Percentiles rank a stretch among this genome's conserved stretches.
Evolutionary conservation across 2,113 vertebrate genomes (phyloP).

Genomic region (Grammatotria lemairii): DNA sequence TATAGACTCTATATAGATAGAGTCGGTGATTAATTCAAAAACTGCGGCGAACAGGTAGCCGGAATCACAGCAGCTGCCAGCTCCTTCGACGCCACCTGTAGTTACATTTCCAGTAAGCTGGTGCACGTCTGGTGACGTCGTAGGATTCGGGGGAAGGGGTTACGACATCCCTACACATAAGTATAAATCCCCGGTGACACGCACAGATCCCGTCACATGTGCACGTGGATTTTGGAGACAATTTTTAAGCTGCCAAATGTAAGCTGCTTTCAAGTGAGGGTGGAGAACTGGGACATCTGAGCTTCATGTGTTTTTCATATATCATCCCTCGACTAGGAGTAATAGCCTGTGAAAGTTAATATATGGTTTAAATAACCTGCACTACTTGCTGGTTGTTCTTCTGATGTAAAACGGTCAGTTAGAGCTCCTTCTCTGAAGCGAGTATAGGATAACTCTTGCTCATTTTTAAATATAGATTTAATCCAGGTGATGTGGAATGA

Average conservation of each 20-base stretch:
- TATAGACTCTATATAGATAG: too few species aligned
- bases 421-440: background rate
- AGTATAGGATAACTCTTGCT: background rate
- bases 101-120: background rate
- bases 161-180: background rate
- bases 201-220: background rate
- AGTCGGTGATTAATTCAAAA: background rate
- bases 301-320: background rate
- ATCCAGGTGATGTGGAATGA: background rate
- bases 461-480: background rate
- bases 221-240: background rate
- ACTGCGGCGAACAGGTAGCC: background rate
- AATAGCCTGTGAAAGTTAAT: background rate
- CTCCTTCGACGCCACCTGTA: background rate
- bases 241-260: background rate
- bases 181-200: background rate
- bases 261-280: background rate
- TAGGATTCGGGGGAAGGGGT: background rate
- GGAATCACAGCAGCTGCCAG: background rate
- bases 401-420: background rate
- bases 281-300: background rate
- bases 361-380: background rate
- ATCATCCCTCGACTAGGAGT: background rate
- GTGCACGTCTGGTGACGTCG: background rate
- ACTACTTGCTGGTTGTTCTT: background rate